phyloP scores from a whole-genome alignment of 2,113 vertebrate genomes.

The Sinocyclocheilus grahami region DNA sequence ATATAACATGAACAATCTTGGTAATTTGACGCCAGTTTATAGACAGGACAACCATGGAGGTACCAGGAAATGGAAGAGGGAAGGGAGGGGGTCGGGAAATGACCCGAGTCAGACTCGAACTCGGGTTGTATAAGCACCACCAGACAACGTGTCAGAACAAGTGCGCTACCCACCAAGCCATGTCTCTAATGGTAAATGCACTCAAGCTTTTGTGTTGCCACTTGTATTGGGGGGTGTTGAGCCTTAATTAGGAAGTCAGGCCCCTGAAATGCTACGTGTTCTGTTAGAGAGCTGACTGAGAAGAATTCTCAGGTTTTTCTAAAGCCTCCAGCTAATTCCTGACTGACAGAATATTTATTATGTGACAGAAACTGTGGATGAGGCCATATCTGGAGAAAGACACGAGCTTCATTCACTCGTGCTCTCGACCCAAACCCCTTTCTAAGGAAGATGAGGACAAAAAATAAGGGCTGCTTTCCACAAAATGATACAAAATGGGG shows the following conservation, averaged over 20 bases:
- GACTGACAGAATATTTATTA: slow-evolving; percentile 56
- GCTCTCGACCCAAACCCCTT: slow-evolving; percentile 4
- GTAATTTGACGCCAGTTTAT: neutral
- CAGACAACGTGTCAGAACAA: neutral
- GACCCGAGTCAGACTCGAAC: neutral
- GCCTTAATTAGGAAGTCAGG: neutral
- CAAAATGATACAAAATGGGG: neutral
- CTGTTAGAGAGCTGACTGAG: slow-evolving; percentile 17
- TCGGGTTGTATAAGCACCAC: neutral
- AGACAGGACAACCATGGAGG: neutral
- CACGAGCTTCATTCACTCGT: slow-evolving; percentile 25
- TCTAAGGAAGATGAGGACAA: neutral
- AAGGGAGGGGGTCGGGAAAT: neutral
- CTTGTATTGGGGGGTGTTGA: neutral
- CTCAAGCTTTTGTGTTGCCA: neutral
- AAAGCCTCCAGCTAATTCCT: slow-evolving; percentile 56
- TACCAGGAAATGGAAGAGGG: neutral
- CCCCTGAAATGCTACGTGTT: slow-evolving; percentile 19
- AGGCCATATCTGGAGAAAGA: slow-evolving; percentile 36
- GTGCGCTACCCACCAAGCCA: neutral
- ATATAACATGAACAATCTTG: neutral
- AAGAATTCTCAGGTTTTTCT: slow-evolving; percentile 28
- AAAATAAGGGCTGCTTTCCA: neutral
- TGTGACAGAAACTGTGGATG: slow-evolving; percentile 46
- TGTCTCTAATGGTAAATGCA: neutral